Base-by-base conservation (phyloP, 2,888 invertebrate species). In the Yponomeuta malinellus region DNA sequence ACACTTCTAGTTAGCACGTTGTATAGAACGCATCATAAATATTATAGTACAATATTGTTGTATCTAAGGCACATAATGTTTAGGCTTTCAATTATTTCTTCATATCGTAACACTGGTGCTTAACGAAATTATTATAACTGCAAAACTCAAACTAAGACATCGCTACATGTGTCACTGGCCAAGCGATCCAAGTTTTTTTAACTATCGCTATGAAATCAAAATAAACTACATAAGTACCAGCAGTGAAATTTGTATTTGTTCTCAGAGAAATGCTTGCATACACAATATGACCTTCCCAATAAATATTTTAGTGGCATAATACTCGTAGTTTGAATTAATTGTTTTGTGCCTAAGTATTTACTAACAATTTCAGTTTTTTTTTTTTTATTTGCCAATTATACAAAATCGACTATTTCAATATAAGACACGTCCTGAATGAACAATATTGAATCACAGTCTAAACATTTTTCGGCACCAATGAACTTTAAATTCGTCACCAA, bases 31-130 rank as follows among this genome's bases (percentile, higher is more conserved):
- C 90, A 89, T 91, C 89, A 86, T 91, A 90, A 89, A 92, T 92
- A 43, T 43, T 43, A 92, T 87, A 84, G 86, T 92, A 92, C 92
- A 92, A 92, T 92, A 93, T 92, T 93, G 93, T 93, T 92, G 91
- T 90, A 91, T 93, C 92, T 93, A 93, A 93, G 93, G 93, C 93
- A 93, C 93, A 91, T 92, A 92, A 92, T 91, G 88, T 93, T 90
- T 93, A 93, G 92, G 92, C 92, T 92, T 90, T 87, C 87, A 87
- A 89, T 90, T 83, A 86, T 88, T 90, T 89, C 87, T 90, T 85
- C 89, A 90, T 88, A 89, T 89, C 83, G 84, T 89, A 89, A 87
- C 85, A 89, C 89, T 89, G 89, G 83, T 87, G 90, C 91, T 91
- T 90, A 85, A 80, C 68, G 31, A 29, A 65, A 9, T 52, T 52